phyloP scores from a whole-genome alignment of 2,888 invertebrate species.

The Lagria hirta region DNA sequence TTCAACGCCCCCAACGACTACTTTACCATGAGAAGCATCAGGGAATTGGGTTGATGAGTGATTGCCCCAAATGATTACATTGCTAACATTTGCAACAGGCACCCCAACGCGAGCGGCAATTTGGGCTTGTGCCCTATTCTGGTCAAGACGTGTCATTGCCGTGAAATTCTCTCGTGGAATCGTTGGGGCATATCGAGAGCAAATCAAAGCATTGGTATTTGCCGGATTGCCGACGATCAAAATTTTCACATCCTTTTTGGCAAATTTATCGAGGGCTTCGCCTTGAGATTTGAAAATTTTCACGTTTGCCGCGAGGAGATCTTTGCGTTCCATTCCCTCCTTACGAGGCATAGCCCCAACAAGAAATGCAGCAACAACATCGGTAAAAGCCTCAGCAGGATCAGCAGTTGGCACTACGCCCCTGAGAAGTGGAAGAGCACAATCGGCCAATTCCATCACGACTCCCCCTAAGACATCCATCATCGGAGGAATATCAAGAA shows the following conservation, averaged over 20 bases:
- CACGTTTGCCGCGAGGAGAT: conserved; percentile 94
- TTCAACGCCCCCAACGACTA: conserved; percentile 54
- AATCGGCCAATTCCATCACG: conserved; percentile 95
- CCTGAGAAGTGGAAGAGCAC: conserved; percentile 85
- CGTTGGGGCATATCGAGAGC: conserved; percentile 92
- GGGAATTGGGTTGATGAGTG: conserved; percentile 99
- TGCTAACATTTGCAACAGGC: conserved; percentile 71
- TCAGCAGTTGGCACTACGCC: conserved; percentile 86
- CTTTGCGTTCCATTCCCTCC: conserved; percentile 98
- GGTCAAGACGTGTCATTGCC: conserved; percentile 97
- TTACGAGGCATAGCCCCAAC: conserved; percentile 98
- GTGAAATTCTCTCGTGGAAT: conserved; percentile 96
- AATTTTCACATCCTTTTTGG: conserved; percentile 67
- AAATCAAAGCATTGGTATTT: conserved; percentile 96
- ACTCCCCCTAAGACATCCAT: conserved; percentile 97
- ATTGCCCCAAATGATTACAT: conserved; percentile 98
- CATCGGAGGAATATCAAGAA: conserved; percentile 95
- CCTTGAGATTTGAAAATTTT: conserved; percentile 98
- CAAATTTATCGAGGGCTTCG: conserved; percentile 78
- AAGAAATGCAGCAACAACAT: conserved; percentile 93
- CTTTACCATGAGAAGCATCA: conserved; percentile 78
- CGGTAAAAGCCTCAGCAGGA: conserved; percentile 90
- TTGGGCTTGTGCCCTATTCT: conserved; percentile 94
- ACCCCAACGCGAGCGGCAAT: conserved; percentile 71
- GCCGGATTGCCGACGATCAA: conserved; percentile 99